phyloP scores from a whole-genome alignment of 2,888 invertebrate genomes.

The Conistra vaccinii region DNA sequence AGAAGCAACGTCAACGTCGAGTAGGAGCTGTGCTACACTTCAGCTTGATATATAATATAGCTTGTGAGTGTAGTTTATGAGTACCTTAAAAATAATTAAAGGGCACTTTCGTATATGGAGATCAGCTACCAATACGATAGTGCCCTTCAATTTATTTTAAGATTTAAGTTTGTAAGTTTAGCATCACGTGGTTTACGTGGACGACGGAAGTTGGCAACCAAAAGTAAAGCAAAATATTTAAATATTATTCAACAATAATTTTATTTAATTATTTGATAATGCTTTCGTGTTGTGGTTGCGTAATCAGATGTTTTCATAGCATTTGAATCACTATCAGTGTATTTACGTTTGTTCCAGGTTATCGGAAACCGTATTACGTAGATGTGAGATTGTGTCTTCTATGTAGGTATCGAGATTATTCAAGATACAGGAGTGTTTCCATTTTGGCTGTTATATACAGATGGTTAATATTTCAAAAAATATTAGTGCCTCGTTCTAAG shows the following conservation, averaged over 20 bases:
- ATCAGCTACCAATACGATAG: too few relatives aligned
- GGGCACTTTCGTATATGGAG: too few relatives aligned
- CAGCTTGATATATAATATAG: too few relatives aligned
- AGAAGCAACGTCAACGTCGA: background rate
- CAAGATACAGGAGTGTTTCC: constrained; percentile 21
- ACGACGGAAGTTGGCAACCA: constrained; percentile 7
- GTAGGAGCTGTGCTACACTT: background rate
- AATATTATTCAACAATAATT: constrained; percentile 47
- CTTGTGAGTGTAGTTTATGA: too few relatives aligned
- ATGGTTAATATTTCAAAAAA: constrained; percentile 15
- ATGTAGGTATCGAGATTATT: constrained; percentile 46
- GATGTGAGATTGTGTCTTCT: constrained; percentile 45
- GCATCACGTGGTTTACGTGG: background rate
- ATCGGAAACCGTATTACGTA: constrained; percentile 67
- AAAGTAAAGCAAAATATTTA: constrained; percentile 21
- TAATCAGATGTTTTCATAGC: constrained; percentile 69
- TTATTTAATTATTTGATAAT: constrained; percentile 49
- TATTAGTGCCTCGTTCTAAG: constrained; percentile 3
- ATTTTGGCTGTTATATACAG: constrained; percentile 6
- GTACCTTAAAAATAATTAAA: too few relatives aligned
- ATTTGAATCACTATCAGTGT: constrained; percentile 67
- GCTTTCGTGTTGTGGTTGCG: constrained; percentile 47
- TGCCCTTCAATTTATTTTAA: background rate
- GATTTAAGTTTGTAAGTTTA: background rate
- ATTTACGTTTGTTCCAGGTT: constrained; percentile 76